Percentiles rank a stretch among this genome's conserved stretches.
Evolutionary conservation across 2,888 invertebrate genomes (phyloP).

Genomic region (Sarcophaga caerulescens): DNA sequence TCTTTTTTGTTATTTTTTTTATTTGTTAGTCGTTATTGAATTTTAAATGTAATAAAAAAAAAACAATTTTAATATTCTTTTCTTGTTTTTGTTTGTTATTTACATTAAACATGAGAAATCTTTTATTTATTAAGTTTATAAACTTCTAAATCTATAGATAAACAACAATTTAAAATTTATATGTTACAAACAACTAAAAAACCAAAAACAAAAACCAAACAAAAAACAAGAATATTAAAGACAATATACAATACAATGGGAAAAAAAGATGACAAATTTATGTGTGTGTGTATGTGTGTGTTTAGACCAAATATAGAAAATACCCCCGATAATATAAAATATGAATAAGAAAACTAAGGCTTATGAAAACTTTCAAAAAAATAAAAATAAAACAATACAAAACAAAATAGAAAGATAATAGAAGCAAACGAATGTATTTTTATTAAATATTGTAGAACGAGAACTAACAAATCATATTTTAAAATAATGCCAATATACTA

Average conservation of each 20-base stretch:
- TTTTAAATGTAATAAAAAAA: constrained; percentile 29
- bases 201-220: neutral
- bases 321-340: constrained; percentile 19
- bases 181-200: constrained; percentile 14
- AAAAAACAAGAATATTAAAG: neutral
- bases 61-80: constrained; percentile 13
- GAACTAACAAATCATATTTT: constrained; percentile 50
- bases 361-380: neutral
- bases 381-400: neutral
- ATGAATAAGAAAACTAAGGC: constrained; percentile 18
- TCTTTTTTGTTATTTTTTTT: no score
- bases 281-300: neutral
- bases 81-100: neutral
- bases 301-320: constrained; percentile 38
- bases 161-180: constrained; percentile 57
- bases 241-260: constrained; percentile 12
- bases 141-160: constrained; percentile 53
- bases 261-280: constrained; percentile 54
- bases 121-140: constrained; percentile 50
- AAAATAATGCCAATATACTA: constrained; percentile 16
- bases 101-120: constrained; percentile 31
- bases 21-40: constrained; percentile 12
- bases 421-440: constrained; percentile 5
- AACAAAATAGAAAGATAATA: neutral
- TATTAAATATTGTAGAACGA: constrained; percentile 38